A percentile compares a stretch with the other conserved stretches of the same genome.
These are phyloP conservation scores for Lithophane socia DNA, from an alignment of 2,888 invertebrate species.

Conservation along the genomic window DNA sequence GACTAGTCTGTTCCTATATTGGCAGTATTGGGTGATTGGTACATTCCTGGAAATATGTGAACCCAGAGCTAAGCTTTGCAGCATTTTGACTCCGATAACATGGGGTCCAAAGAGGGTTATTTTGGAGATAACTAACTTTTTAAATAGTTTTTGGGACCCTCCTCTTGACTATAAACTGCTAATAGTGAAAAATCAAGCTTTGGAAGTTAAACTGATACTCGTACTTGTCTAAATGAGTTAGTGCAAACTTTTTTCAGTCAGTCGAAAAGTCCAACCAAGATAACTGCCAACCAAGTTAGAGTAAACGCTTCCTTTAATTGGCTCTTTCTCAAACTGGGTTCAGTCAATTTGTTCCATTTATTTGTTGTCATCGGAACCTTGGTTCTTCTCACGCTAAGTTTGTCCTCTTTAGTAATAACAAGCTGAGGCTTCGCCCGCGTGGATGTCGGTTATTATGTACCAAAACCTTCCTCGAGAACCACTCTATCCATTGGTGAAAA, in stretches of 20 bases:
- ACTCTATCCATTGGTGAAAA: too few relatives aligned
- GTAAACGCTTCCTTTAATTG: background rate
- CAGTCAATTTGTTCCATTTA: too few relatives aligned
- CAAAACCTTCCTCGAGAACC: too few relatives aligned
- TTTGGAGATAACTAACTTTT: background rate
- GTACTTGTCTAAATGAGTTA: background rate
- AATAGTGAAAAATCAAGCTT: too few relatives aligned
- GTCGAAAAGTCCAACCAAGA: background rate
- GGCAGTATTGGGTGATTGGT: background rate
- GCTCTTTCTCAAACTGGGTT: background rate
- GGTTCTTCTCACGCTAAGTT: background rate
- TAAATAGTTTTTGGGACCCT: too few relatives aligned
- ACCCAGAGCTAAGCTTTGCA: background rate
- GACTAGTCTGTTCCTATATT: too few relatives aligned
- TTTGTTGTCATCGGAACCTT: background rate
- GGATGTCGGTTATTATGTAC: too few relatives aligned
- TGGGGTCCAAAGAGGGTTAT: background rate
- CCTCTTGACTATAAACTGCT: too few relatives aligned
- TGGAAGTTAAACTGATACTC: background rate
- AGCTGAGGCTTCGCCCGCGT: too few relatives aligned
- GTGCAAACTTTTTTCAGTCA: background rate
- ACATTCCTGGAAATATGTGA: background rate
- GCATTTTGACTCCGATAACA: too few relatives aligned
- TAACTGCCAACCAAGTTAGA: background rate
- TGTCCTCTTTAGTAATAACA: background rate